Evolutionary conservation across 2,888 invertebrate genomes (phyloP).

Genomic region (Leucozona laternaria): DNA sequence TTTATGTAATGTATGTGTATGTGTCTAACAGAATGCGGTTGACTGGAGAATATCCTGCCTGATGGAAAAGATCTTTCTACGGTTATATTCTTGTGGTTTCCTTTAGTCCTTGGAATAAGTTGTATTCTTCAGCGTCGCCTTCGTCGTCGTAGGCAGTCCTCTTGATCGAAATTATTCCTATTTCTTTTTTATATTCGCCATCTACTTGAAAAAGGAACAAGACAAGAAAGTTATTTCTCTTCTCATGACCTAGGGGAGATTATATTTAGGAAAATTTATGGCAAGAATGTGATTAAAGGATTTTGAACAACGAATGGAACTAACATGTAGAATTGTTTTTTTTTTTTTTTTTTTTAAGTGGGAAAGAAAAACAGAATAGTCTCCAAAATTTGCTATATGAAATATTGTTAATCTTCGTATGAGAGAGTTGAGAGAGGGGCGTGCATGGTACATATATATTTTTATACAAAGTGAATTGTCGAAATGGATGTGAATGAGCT

Average conservation of each 20-base stretch:
- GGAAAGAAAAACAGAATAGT: constrained; percentile 19
- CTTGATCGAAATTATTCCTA: constrained; percentile 32
- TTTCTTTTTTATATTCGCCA: constrained; percentile 2
- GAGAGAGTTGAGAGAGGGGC: constrained; percentile 51
- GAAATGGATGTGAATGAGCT: constrained; percentile 55
- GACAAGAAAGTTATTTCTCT: constrained; percentile 75
- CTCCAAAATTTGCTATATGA: constrained; percentile 53
- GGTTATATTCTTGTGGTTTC: constrained; percentile 54
- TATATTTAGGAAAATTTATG: constrained; percentile 74
- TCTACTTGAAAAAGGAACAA: constrained; percentile 35
- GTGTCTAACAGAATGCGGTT: constrained; percentile 38
- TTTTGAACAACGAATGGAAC: constrained; percentile 70
- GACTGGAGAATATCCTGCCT: constrained; percentile 40
- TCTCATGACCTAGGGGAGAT: constrained; percentile 72
- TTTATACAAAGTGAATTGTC: constrained; percentile 61
- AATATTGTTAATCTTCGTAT: constrained; percentile 62
- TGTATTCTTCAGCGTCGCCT: constrained; percentile 5
- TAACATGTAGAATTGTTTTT: constrained; percentile 55
- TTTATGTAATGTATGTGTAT: background rate
- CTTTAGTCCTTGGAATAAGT: constrained; percentile 38
- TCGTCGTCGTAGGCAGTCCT: constrained; percentile 30
- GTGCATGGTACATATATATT: constrained; percentile 8
- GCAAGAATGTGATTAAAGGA: constrained; percentile 74
- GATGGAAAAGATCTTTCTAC: constrained; percentile 49
- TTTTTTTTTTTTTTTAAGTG: constrained; percentile 1